Evolutionary conservation across 2,888 invertebrate genomes (phyloP), one percentile per base, ranked within the genome.

Genomic region (Ferdinandea cuprea): DNA sequence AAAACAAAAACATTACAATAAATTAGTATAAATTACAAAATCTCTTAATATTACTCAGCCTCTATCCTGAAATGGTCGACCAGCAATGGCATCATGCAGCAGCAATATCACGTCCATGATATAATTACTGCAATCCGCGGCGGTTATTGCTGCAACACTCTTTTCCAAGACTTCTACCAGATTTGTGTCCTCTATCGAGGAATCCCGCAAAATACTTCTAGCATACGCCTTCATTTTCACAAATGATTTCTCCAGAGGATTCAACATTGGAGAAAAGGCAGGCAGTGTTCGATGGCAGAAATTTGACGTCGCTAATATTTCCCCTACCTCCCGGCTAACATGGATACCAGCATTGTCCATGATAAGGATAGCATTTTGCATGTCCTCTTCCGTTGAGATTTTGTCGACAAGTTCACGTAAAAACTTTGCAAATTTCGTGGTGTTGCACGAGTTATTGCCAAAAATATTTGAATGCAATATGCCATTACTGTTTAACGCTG

Each of bases 311-410:
- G 68, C 68, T 2, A 68, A 30, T 4, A 68, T 68, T 46, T 54
- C 54, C 11, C 56, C 68, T 9, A 46, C 54, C 7, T 56, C 54
- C 2, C 68, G 30, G 11, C 68, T 68, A 3, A 15, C 56, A 32
- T 68, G 68, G 11, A 68, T 68, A 0, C 68, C 68, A 4, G 68
- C 68, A 68, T 54, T 68, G 25, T 68, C 68, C 68, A 68, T 68
- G 1, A 68, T 54, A 11, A 68, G n/a, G 2, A 68, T 21, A 7
- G 68, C 25, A 11, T 21, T 25, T 11, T 5, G 8, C 68, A 68
- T 50, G n/a, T 25, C 44, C 7, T 56, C 44, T 25, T 44, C 11
- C 11, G 8, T 0, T 0, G 56, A 56, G 1, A 68, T 9, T 35
- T 44, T 68, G 2, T 56, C 35, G 0, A 56, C 68, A 35, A 68